phyloP scores from a whole-genome alignment of 2,113 vertebrate species.

The Hemibagrus wyckioides region DNA sequence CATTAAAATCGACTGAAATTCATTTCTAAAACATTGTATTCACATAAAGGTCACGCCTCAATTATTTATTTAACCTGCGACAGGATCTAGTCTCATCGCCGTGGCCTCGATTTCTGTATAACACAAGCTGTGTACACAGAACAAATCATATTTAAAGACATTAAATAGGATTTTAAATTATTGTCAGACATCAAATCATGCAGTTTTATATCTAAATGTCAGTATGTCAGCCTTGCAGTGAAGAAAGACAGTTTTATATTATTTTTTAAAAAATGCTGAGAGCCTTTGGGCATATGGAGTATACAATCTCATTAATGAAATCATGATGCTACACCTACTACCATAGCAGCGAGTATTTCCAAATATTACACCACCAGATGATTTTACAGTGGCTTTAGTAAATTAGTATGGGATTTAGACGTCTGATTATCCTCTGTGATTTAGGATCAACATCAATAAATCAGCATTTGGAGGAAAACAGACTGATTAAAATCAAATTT shows the following conservation, averaged over 20 bases:
- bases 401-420: background rate
- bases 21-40: conserved; percentile 2
- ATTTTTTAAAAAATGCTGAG: background rate
- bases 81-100: background rate
- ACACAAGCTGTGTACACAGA: background rate
- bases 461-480: background rate
- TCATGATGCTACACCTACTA: background rate
- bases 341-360: background rate
- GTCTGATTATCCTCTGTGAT: background rate
- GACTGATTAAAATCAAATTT: background rate
- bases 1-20: background rate
- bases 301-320: background rate
- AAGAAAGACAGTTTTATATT: background rate
- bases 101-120: background rate
- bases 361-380: background rate
- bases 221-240: background rate
- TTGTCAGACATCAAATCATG: background rate
- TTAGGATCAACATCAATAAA: background rate
- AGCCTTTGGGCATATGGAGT: background rate
- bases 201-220: background rate
- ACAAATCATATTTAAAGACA: background rate
- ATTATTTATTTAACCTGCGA: conserved; percentile 16
- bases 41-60: conserved; percentile 22
- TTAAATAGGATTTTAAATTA: background rate
- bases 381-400: background rate